Conservation (phyloP, 2,888 invertebrate genomes). For the Eilema depressum region DNA sequence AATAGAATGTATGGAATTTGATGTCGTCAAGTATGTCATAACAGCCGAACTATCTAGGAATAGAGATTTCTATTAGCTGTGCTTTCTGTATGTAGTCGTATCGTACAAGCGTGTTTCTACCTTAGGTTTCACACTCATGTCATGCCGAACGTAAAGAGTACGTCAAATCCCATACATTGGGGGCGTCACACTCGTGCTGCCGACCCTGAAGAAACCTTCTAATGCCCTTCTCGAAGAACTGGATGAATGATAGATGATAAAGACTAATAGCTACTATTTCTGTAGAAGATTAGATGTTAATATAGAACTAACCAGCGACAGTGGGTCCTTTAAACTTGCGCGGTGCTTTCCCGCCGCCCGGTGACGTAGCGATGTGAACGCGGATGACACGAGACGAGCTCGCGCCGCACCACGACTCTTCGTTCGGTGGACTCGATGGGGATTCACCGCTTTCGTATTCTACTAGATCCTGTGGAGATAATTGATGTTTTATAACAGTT, state of each 20-base stretch:
- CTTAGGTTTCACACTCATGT: too few species aligned
- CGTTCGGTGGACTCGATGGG: slow-evolving; percentile 57
- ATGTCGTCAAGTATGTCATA: too few species aligned
- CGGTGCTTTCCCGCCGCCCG: slow-evolving; percentile 40
- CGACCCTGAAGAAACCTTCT: too few species aligned
- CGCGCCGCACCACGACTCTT: slow-evolving; percentile 58
- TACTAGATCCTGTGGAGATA: slow-evolving; percentile 72
- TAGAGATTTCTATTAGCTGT: too few species aligned
- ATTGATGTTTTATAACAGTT: neutral
- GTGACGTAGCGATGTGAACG: slow-evolving; percentile 53
- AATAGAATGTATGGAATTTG: too few species aligned
- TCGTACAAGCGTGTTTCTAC: too few species aligned
- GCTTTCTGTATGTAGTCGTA: too few species aligned
- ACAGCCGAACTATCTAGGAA: too few species aligned
- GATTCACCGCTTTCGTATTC: slow-evolving; percentile 74
- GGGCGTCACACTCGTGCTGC: too few species aligned
- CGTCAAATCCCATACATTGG: too few species aligned
- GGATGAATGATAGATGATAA: neutral
- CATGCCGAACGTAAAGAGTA: too few species aligned
- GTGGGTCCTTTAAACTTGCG: slow-evolving; percentile 69
- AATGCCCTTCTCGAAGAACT: too few species aligned
- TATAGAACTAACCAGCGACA: slow-evolving; percentile 66
- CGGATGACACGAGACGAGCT: slow-evolving; percentile 61
- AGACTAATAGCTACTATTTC: neutral
- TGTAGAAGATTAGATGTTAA: neutral